Percentiles rank a stretch among this genome's conserved stretches.
Conservation (phyloP, 2,113 vertebrate genomes). For the Accipiter virgatus region DNA sequence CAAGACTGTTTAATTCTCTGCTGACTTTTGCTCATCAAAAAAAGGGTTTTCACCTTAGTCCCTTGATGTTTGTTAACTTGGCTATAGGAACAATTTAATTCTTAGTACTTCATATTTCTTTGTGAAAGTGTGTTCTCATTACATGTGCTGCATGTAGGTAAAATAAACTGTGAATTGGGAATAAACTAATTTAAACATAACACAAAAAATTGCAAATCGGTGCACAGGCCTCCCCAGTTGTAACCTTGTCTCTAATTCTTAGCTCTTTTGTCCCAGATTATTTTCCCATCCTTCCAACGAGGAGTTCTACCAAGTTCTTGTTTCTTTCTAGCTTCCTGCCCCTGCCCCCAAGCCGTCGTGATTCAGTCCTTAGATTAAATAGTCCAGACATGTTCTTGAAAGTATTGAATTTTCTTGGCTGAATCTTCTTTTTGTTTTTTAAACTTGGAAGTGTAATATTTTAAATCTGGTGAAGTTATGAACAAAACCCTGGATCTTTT, state of each 20-base stretch:
- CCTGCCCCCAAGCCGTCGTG: neutral
- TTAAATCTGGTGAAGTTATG: neutral
- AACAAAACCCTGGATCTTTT: neutral
- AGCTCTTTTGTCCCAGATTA: neutral
- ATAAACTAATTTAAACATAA: neutral
- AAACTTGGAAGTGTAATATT: neutral
- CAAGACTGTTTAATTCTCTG: neutral
- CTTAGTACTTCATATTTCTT: neutral
- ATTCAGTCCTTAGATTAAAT: neutral
- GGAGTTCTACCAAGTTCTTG: neutral
- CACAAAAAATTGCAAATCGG: neutral
- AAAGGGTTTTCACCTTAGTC: neutral
- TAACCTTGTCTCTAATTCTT: neutral
- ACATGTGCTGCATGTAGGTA: neutral
- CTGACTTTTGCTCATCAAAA: neutral
- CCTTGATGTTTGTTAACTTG: neutral
- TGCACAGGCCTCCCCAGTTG: neutral
- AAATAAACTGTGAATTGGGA: neutral
- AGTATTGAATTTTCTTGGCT: neutral
- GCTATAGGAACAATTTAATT: neutral
- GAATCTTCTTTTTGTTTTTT: neutral
- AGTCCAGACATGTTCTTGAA: neutral
- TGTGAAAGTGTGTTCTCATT: neutral
- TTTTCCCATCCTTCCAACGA: neutral
- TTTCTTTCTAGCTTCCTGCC: neutral